Conservation (phyloP, 2,113 vertebrate genomes). For the Physeter macrocephalus region DNA sequence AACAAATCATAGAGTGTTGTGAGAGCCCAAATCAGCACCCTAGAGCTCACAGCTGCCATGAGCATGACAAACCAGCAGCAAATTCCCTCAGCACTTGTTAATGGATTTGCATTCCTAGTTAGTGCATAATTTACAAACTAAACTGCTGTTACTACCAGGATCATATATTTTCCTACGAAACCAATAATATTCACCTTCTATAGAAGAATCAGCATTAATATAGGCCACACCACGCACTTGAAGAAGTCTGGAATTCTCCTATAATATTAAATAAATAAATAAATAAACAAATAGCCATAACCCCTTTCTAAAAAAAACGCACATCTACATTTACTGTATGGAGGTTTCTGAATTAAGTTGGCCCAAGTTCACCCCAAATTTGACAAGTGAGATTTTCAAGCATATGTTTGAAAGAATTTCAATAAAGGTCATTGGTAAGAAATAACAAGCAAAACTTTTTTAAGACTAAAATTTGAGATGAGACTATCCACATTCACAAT, state of each 20-base stretch:
- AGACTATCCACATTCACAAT: neutral
- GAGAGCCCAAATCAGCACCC: neutral
- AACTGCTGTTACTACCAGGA: neutral
- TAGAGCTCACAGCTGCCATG: neutral
- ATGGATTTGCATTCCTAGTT: neutral
- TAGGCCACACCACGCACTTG: slow-evolving; percentile 94
- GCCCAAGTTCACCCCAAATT: neutral
- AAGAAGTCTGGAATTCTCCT: slow-evolving; percentile 94
- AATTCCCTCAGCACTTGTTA: neutral
- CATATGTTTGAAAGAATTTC: neutral
- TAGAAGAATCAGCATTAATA: slow-evolving; percentile 94
- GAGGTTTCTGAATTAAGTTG: neutral
- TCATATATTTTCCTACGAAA: neutral
- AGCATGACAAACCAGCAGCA: neutral
- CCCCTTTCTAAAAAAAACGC: neutral
- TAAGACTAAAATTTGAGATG: neutral
- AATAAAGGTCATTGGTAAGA: neutral
- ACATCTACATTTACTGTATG: neutral
- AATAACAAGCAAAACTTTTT: neutral
- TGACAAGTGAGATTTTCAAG: neutral
- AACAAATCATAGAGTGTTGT: neutral
- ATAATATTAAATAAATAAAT: neutral
- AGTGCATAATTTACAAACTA: neutral
- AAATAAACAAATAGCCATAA: neutral
- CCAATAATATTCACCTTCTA: slow-evolving; percentile 85